Evolutionary conservation across 2,113 vertebrate species (phyloP).

Genomic region (Bothrops jararaca): DNA sequence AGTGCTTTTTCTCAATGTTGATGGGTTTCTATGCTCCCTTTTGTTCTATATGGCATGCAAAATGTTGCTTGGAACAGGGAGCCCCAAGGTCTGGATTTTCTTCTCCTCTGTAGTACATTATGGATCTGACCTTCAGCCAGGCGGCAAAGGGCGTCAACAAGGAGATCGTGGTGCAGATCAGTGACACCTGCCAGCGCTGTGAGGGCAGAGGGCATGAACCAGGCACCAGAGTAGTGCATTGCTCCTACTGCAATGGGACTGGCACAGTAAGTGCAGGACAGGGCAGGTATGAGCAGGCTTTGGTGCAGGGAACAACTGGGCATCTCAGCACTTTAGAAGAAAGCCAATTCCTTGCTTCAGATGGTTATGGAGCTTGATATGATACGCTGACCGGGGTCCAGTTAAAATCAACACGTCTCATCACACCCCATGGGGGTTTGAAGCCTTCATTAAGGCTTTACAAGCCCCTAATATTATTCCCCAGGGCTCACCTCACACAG

Average conservation of each 20-base stretch:
- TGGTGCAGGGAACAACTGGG: neutral
- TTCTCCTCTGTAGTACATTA: constrained; percentile 78
- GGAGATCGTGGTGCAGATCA: constrained; percentile 85
- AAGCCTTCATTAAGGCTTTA: too few relatives aligned
- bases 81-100: too few relatives aligned
- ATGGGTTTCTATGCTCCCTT: neutral
- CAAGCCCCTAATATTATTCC: too few relatives aligned
- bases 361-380: neutral
- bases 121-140: constrained; percentile 94
- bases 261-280: constrained; percentile 83
- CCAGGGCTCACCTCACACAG: too few relatives aligned
- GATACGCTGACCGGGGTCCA: neutral
- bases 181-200: constrained; percentile 84
- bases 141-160: constrained; percentile 97
- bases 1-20: neutral
- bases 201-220: constrained; percentile 88
- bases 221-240: constrained; percentile 87
- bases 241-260: constrained; percentile 85
- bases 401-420: neutral
- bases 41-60: neutral
- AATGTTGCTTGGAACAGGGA: neutral
- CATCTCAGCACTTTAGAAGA: neutral
- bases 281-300: neutral
- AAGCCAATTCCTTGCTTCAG: neutral
- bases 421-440: too few relatives aligned